Evolutionary conservation across 2,797 vertebrate species (phyloP), one percentile per base, ranked within the genome.

Genomic region (Anas bernieri): DNA sequence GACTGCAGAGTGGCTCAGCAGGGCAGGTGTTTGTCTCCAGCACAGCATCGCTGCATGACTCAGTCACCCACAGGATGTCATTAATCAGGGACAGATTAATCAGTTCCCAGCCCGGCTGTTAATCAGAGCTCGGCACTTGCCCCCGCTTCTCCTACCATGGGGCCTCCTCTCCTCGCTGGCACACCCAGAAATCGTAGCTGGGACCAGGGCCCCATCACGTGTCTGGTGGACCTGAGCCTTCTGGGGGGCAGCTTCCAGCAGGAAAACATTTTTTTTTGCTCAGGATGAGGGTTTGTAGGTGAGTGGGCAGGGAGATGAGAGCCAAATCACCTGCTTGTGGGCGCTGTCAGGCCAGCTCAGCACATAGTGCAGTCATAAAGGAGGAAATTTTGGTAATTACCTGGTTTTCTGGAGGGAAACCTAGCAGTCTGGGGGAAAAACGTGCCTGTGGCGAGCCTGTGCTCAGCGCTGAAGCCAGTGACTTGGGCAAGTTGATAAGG

Each of bases 71-170:
- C 83, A 94, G 86, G 92, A 93, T 93, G 54, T 94, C 85, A 54
- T 96, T 93, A 93, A 93, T 92, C 73, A 91, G 82, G 33, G 45
- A 15, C 56, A 66, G 22, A 41, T 58, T 82, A 80, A 89, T 77
- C 73, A 82, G 63, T 48, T 76, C 62, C 76, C 87, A 83, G 61
- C 73, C 69, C 0, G 2, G 26, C 17, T 52, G 26, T 88, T 94
- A 77, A 94, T 86, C 90, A 92, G 33, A 78, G 20, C 62, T 85
- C 85, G 48, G 33, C 37, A 9, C 73, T 91, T 55, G n/a, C 7
- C 45, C 12, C 39, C 2, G 0, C 26, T 88, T 61, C 56, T 88
- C 68, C 31, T 30, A 37, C 8, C n/a, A 12, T 7, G 17, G 45
- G 18, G 55, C 12, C 3, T 79, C 15, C 41, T 81, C 58, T 81